Conservation (phyloP, 2,797 vertebrate species). For the Halcyon smyrnensis region DNA sequence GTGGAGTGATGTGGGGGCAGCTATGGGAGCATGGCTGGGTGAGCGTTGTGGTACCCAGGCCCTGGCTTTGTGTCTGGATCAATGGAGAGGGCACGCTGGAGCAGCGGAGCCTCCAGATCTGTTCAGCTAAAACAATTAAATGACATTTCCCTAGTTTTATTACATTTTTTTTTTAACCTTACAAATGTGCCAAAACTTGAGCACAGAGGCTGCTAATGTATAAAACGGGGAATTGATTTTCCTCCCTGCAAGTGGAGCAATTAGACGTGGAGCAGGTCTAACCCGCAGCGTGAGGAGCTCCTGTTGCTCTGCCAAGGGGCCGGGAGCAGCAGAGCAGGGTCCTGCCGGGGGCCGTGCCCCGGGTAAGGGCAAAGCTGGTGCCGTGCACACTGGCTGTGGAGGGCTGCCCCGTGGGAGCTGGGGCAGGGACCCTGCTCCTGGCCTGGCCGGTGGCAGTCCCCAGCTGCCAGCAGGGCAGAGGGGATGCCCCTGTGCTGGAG, state of each 20-base stretch:
- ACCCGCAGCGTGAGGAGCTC: neutral
- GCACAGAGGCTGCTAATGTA: conserved; percentile 43
- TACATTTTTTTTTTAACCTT: neutral
- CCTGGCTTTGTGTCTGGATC: neutral
- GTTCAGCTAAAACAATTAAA: conserved; percentile 67
- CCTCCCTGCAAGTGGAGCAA: conserved; percentile 53
- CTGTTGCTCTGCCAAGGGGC: neutral
- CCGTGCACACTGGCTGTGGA: neutral
- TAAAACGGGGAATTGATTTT: conserved; percentile 68
- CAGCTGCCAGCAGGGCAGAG: neutral
- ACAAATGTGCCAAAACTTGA: conserved; percentile 58
- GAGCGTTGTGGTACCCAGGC: neutral
- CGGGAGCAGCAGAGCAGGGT: neutral
- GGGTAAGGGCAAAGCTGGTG: neutral
- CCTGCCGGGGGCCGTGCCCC: fast-evolving
- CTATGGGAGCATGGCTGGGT: fast-evolving
- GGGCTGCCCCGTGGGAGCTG: fast-evolving
- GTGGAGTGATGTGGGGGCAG: neutral
- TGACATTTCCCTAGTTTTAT: conserved; percentile 61
- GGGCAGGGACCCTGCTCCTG: fast-evolving
- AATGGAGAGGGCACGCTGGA: neutral
- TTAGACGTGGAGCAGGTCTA: conserved; percentile 42
- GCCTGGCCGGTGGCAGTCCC: neutral
- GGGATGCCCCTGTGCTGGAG: fast-evolving
- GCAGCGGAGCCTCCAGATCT: conserved; percentile 9